Evolutionary conservation across 1,140 invertebrate species (phyloP).

Genomic region (Eulimnadia texana): DNA sequence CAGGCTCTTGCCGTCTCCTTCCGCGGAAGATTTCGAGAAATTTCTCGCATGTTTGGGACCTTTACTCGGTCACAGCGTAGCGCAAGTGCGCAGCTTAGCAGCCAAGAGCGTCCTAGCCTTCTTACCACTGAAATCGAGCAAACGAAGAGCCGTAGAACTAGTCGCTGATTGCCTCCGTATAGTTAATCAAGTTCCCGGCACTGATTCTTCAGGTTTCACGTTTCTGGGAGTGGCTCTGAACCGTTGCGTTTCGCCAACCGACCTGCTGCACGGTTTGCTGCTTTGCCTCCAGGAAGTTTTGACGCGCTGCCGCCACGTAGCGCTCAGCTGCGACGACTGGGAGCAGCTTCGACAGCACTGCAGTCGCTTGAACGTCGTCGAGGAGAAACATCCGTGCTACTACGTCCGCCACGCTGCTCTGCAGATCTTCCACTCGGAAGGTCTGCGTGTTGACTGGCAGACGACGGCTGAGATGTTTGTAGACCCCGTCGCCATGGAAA

Average conservation of each 20-base stretch:
- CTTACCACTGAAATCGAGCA: not conserved
- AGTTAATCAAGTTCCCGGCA: not conserved
- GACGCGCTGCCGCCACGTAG: not conserved
- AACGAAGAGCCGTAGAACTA: not conserved
- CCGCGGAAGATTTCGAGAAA: not conserved
- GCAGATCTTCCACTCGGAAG: slow-evolving; percentile 4
- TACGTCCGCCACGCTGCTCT: slow-evolving; percentile 6
- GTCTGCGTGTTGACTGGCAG: not conserved
- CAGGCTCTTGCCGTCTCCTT: slow-evolving; percentile 5
- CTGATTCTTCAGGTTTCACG: not conserved
- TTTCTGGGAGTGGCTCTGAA: not conserved
- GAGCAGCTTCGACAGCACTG: not conserved
- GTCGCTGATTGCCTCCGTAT: not conserved
- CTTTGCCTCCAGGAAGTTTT: not conserved
- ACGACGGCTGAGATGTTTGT: not conserved
- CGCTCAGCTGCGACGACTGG: slow-evolving; percentile 8
- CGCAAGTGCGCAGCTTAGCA: slow-evolving; percentile 4
- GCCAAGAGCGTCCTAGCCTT: slow-evolving; percentile 9
- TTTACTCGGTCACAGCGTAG: slow-evolving; percentile 2
- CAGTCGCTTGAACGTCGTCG: not conserved
- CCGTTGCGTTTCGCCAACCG: not conserved
- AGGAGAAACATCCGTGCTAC: slow-evolving; percentile 8
- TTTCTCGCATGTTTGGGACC: not conserved
- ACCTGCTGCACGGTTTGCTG: slow-evolving; percentile 9
- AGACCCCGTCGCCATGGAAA: not conserved